Evolutionary conservation across 2,888 invertebrate genomes (phyloP).

Genomic region (Spicauda simplicius): DNA sequence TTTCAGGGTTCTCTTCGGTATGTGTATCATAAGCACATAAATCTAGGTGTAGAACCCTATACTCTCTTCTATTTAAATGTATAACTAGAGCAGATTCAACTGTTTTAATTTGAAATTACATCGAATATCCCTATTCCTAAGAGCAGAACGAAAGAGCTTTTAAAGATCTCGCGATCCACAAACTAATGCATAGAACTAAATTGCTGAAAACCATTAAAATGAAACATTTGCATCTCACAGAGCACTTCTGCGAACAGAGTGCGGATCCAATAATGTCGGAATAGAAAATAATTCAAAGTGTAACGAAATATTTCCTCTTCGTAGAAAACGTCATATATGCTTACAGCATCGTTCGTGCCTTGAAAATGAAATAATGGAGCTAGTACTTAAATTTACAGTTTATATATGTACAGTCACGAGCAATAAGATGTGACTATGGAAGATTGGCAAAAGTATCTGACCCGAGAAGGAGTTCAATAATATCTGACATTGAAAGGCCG

Average conservation of each 20-base stretch:
- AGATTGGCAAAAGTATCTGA: too few relatives aligned
- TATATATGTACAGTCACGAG: too few relatives aligned
- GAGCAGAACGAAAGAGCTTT: background rate
- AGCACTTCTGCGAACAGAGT: background rate
- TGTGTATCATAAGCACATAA: too few relatives aligned
- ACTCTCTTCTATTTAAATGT: too few relatives aligned
- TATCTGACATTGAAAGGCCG: too few relatives aligned
- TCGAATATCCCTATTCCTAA: background rate
- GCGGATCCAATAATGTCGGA: constrained; percentile 5
- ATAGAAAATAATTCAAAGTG: constrained; percentile 5
- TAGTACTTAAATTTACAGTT: too few relatives aligned
- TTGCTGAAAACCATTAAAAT: constrained; percentile 8
- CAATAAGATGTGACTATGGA: too few relatives aligned
- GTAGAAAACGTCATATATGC: background rate
- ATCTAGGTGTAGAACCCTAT: too few relatives aligned
- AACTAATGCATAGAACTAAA: constrained; percentile 5
- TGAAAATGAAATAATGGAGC: too few relatives aligned
- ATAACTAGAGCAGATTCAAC: background rate
- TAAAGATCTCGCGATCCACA: background rate
- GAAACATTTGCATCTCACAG: constrained; percentile 4
- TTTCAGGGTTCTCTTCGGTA: too few relatives aligned
- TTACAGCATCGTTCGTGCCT: too few relatives aligned
- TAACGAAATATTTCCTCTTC: constrained; percentile 1
- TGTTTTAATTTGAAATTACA: background rate
- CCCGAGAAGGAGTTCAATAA: too few relatives aligned